Evolutionary conservation across 2,888 invertebrate genomes (phyloP).

Genomic region (Napeogenes inachia): DNA sequence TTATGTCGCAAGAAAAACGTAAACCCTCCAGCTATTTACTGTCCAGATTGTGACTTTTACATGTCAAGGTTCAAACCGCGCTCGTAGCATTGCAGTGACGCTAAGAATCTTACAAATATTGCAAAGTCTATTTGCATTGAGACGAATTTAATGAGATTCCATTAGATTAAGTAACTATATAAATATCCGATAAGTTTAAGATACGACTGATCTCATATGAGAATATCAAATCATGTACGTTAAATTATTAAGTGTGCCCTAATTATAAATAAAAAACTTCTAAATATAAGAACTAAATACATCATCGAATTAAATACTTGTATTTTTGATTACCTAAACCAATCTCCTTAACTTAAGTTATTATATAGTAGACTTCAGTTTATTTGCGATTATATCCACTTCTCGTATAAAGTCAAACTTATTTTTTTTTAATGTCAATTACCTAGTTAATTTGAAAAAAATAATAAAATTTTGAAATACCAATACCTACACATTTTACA

Average conservation of each 20-base stretch:
- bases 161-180: slow-evolving; percentile 18
- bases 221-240: slow-evolving; percentile 33
- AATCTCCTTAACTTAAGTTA: neutral
- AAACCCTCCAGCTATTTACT: slow-evolving; percentile 87
- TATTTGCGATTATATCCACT: too few species aligned
- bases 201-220: slow-evolving; percentile 62
- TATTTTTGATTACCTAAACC: neutral
- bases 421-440: too few species aligned
- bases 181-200: slow-evolving; percentile 29
- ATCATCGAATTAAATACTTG: slow-evolving; percentile 10
- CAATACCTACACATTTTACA: too few species aligned
- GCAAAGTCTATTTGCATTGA: neutral
- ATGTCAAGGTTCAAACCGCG: slow-evolving; percentile 89
- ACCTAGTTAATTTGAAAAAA: too few species aligned
- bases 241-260: slow-evolving; percentile 7
- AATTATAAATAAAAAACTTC: slow-evolving; percentile 1
- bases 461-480: too few species aligned
- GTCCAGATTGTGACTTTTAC: slow-evolving; percentile 94
- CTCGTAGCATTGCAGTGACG: slow-evolving; percentile 52
- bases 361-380: too few species aligned
- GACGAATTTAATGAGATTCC: slow-evolving; percentile 2
- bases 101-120: neutral
- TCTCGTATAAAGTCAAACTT: too few species aligned
- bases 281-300: neutral
- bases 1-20: slow-evolving; percentile 92